Base-by-base conservation (phyloP, 2,113 vertebrate genomes). In the Paradoxurus hermaphroditus region DNA sequence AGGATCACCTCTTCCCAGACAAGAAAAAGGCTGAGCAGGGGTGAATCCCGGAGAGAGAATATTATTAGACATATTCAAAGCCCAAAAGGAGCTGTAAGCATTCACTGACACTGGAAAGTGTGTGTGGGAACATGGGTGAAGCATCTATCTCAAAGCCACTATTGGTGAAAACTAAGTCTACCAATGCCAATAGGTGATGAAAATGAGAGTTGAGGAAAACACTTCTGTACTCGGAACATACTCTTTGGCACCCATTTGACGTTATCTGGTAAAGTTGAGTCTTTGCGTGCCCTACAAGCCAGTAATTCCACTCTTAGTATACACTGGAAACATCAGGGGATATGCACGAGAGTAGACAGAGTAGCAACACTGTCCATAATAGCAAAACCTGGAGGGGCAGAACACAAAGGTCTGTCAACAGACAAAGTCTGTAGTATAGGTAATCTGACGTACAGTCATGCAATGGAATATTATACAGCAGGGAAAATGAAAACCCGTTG, bases 1-100 rank as follows among this genome's bases (percentile, higher is more conserved):
- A 97, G 97, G n/a, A 75, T 85, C 70, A 75, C 73, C 19, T 93
- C 96, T 98, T 97, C 39, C 78, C 81, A 62, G 46, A n/a, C 41
- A 62, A 92, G 83, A 94, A 95, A 89, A 97, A 90, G n/a, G 44
- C 86, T 59, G 49, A 95, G 56, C 10, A 39, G n/a, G 44, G 51
- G 68, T 77, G n/a, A 91, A 95, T 59, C 36, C 87, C 68, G 51
- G 39, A 90, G 56, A 56, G 34, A 39, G 25, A 97, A 67, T 25
- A 75, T 82, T 96, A 56, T 63, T 86, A 91, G 86, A 68, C 19
- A 73, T 18, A 85, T 3, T 70, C 67, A 82, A 95, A 51, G 72
- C 41, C 63, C 86, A 44, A 79, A 86, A 84, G 72, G 86, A 85
- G 49, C n/a, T 72, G 4, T 70, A 70, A 70, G 68, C 39, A 79